These are phyloP conservation scores for Drusus annulatus DNA, from an alignment of 1,140 invertebrate genomes.

Conservation along the genomic window DNA sequence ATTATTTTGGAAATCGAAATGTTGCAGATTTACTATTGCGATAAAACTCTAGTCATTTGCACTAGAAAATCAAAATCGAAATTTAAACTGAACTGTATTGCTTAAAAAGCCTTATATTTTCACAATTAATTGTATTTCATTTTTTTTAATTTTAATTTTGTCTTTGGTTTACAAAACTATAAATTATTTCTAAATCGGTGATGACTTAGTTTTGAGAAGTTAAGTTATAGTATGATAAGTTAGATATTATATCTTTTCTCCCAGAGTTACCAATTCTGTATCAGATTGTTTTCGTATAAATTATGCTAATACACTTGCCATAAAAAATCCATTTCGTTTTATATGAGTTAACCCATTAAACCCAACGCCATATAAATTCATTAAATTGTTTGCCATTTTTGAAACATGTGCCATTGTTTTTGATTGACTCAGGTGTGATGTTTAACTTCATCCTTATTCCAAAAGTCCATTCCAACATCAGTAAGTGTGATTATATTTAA, in stretches of 20 bases:
- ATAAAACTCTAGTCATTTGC: constrained; percentile 58
- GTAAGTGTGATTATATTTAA: constrained; percentile 21
- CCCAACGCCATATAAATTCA: constrained; percentile 12
- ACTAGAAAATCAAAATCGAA: constrained; percentile 58
- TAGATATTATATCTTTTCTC: constrained; percentile 6
- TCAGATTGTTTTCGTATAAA: constrained; percentile 4
- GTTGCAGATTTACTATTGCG: constrained; percentile 57
- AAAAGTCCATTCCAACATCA: constrained; percentile 39
- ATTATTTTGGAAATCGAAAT: constrained; percentile 53
- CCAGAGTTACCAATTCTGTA: constrained; percentile 30
- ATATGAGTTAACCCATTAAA: not conserved
- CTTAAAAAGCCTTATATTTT: constrained; percentile 31
- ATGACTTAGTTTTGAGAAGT: constrained; percentile 20
- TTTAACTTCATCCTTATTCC: constrained; percentile 29
- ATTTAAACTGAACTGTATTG: constrained; percentile 36
- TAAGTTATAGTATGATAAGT: constrained; percentile 15
- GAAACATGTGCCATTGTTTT: constrained; percentile 23
- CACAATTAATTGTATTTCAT: constrained; percentile 8
- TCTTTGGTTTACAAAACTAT: constrained; percentile 30
- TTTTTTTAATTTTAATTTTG: not conserved
- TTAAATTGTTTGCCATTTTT: constrained; percentile 23
- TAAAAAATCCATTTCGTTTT: not conserved
- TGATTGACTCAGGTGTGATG: not conserved
- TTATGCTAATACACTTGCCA: not conserved
- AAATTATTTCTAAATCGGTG: constrained; percentile 37